Base-by-base conservation (phyloP, 2,888 invertebrate genomes). In the Acleris laterana region DNA sequence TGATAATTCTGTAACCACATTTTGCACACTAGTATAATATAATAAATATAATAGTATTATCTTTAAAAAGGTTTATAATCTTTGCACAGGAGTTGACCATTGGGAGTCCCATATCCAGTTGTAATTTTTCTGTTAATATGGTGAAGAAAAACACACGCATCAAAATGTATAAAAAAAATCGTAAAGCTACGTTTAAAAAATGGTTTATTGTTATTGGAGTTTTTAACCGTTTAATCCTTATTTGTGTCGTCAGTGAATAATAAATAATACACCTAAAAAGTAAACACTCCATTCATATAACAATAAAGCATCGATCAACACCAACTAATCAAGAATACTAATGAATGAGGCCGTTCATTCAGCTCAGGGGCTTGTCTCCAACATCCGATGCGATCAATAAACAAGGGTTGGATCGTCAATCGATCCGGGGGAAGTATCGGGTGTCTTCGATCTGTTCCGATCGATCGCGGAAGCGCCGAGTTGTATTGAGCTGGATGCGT, bases 341-440 rank as follows among this genome's bases (percentile, higher is more conserved):
- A 56, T 49, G 25, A 62, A 63, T 56, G 49, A 16, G 38, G 0
- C 38, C 4, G 38, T 17, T 19, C 48, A 17, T 20, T 19, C 13
- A 38, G 9, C 46, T 50, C 19, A 48, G n/a, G 20, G 17, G 51
- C 42, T 22, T 38, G 20, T n/a, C 22, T 22, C 19, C 20, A 42
- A 42, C 13, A 42, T 42, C 17, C 46, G 17, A 32, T 5, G 22
- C 38, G 0, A 22, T 51, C 49, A 38, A 62, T 56, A 38, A 50
- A 46, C 46, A 42, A 9, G n/a, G 38, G 13, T 19, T 55, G 42
- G 55, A 55, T 42, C 38, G 20, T 42, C 13, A 20, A 42, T 55
- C 55, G 55, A 55, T 55, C 38, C 44, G 50, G 57, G 32, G 61
- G 61, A 63, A 57, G 63, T 63, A 63, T 63, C 63, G 57, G n/a